A percentile compares a stretch with the other conserved stretches of the same genome.
phyloP scores from a whole-genome alignment of 2,888 invertebrate genomes.

The Xestia xanthographa region DNA sequence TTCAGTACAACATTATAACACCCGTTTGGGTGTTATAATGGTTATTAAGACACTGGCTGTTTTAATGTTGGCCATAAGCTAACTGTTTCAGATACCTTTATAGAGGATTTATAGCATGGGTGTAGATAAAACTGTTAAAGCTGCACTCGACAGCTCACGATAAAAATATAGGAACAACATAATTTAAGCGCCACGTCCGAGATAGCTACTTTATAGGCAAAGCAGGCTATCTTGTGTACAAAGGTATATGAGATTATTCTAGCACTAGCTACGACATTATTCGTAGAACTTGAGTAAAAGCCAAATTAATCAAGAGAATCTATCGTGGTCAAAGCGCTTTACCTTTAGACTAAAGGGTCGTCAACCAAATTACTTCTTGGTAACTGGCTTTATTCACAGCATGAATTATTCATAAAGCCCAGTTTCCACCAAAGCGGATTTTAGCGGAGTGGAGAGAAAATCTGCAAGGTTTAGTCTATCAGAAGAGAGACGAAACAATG shows the following conservation, averaged over 20 bases:
- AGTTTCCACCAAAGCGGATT: neutral
- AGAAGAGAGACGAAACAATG: neutral
- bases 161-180: conserved; percentile 9
- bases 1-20: too few species aligned
- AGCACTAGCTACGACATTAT: neutral
- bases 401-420: neutral
- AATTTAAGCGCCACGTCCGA: neutral
- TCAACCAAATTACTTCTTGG: neutral
- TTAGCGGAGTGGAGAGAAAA: neutral
- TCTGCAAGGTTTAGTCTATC: neutral
- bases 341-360: neutral
- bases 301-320: conserved; percentile 2
- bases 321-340: neutral
- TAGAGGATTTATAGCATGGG: too few species aligned
- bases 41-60: too few species aligned
- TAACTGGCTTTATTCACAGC: neutral
- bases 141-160: neutral
- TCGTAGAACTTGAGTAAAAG: neutral
- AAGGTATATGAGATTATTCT: conserved; percentile 8
- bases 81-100: too few species aligned
- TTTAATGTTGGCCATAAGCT: too few species aligned
- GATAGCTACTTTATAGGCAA: neutral
- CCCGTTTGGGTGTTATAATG: too few species aligned
- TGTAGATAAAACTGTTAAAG: conserved; percentile 1
- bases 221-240: conserved; percentile 2